Evolutionary conservation across 1,140 invertebrate species (phyloP), one percentile per base, ranked within the genome.

Genomic region (Diachasma alloeum): DNA sequence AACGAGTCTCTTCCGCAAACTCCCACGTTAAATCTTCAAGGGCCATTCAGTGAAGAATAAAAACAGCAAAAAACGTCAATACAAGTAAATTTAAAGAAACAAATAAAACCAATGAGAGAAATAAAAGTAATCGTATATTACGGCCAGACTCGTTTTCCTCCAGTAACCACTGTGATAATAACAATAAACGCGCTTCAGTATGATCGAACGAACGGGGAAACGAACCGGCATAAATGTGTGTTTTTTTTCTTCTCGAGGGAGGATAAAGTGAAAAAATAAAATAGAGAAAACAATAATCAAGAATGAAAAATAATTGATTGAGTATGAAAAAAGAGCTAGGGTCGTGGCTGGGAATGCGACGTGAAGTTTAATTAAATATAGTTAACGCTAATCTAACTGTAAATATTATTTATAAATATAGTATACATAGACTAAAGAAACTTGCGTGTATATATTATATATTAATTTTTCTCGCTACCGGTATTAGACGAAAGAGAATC

Each of bases 121-220:
- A 68, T 39, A 68, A 68, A 42, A 42, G 39, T 42, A 42, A 68
- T 39, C 36, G 66, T 39, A 68, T 36, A 67, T 26, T 81, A 80
- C 82, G 81, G 80, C 78, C 78, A 77, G 82, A 80, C 83, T 84
- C 82, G 82, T 85, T 84, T 82, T 84, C 82, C 81, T 84, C 82
- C 83, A 83, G 75, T 81, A 85, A 86, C 82, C 83, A 85, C 83
- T 86, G 85, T 86, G 85, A 85, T 86, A 86, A 84, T 63, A 74
- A 74, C 72, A 69, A 68, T 53, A 75, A 75, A 56, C 63, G 63
- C 73, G 73, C 59, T 67, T 39, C 37, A 69, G 74, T 66, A 39
- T 72, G 68, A 71, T 46, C 75, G 69, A 76, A 48, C 15, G 19
- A 59, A 48, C 53, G 69, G 68, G 37, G 22, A 72, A 77, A 67